Percentiles rank a stretch among this genome's conserved stretches.
phyloP scores from a whole-genome alignment of 92 coral and sea anemone species.

The Epizoanthus ramosus region DNA sequence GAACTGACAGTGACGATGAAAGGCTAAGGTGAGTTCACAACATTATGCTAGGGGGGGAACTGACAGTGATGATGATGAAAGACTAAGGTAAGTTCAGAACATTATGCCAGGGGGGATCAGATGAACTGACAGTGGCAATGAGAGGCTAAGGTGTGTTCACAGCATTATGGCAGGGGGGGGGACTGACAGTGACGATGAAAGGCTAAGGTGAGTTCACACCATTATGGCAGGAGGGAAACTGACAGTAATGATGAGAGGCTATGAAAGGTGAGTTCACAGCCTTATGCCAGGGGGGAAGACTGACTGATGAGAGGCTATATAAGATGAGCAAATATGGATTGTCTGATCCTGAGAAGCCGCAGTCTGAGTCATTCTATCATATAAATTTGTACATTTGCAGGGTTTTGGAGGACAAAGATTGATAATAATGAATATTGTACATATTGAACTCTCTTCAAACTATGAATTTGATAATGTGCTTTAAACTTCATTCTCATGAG shows the following conservation, averaged over 20 bases:
- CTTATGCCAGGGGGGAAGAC: conserved; percentile 67
- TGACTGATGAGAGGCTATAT: conserved; percentile 54
- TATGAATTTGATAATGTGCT: too few species aligned
- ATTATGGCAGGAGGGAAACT: conserved; percentile 65
- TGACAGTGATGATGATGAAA: conserved; percentile 66
- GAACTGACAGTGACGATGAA: conserved; percentile 67
- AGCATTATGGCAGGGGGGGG: conserved; percentile 63
- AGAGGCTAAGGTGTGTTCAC: conserved; percentile 72
- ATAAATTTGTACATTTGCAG: too few species aligned
- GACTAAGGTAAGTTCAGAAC: conserved; percentile 40
- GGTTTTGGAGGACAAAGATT: too few species aligned
- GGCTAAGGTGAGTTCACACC: conserved; percentile 65
- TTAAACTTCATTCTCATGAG: too few species aligned
- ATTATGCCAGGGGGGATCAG: not conserved
- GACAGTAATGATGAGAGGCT: not conserved
- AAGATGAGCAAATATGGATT: too few species aligned
- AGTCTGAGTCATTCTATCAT: too few species aligned
- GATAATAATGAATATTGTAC: too few species aligned
- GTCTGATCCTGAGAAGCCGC: too few species aligned
- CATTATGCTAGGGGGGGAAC: conserved; percentile 66
- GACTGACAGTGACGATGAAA: not conserved
- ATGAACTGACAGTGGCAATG: conserved; percentile 6
- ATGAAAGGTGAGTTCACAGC: conserved; percentile 62
- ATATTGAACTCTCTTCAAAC: too few species aligned
- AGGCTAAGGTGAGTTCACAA: conserved; percentile 44